Base-by-base conservation (phyloP, 64 coral and sea anemone species). In the Montipora capricornis region DNA sequence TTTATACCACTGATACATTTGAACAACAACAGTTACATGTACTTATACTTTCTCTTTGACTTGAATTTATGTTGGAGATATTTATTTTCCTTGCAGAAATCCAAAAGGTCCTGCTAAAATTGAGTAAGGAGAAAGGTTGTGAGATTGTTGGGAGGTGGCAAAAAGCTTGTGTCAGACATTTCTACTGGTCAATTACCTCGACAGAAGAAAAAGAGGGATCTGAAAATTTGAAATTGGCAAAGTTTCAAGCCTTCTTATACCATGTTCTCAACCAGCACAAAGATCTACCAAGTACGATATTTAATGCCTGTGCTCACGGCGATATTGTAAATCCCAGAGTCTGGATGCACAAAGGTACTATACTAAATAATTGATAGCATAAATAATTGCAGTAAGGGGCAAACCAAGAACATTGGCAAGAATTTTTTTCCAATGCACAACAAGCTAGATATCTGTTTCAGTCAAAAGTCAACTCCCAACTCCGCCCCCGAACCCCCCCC, bases 151-250 rank as follows among this genome's bases (percentile, higher is more conserved):
- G 81, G 3, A 26, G 75, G 5, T 95, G 93, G 88, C 78, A 66
- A 13, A 91, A 91, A 9, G 93, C 93, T 15, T 91, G 88, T 90
- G 88, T 91, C 12, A n/a, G 81, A 9, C 88, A 95, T 6, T 95
- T 95, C 17, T 90, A 95, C 29, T 91, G 81, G 88, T 71, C 88
- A 86, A 88, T 91, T 6, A 91, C 74, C 19, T 91, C 93, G 51
- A 91, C 89, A 12, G 6, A 46, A 14, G 70, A 47, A 87, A 70
- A 76, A 29, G 26, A 29, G 0, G 26, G 26, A 44, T 52, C 77
- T 47, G 59, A 44, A 26, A 4, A 95, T 24, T 49, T 95, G 6
- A 95, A 78, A 46, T 11, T 91, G 1, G 88, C 93, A 17, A 91
- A 95, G 45, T 95, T 91, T 53, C 53, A 95, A 37, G 89, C 93